Evolutionary conservation across 2,888 invertebrate species (phyloP).

Genomic region (Augochlorella aurata): DNA sequence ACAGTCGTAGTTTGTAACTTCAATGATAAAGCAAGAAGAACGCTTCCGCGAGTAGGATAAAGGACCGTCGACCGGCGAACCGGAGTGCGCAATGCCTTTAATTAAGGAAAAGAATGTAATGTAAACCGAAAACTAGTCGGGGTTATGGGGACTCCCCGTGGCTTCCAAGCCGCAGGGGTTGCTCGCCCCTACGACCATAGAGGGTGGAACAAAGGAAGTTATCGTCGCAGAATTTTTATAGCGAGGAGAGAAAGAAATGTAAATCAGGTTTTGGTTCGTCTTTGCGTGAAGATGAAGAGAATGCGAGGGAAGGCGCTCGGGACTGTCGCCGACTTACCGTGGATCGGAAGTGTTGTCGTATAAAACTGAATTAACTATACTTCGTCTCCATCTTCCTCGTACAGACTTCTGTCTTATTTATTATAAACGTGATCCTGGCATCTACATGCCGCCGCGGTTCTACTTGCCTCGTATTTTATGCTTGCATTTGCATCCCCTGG

Average conservation of each 20-base stretch:
- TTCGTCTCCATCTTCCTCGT: slow-evolving; percentile 21
- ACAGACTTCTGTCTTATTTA: slow-evolving; percentile 44
- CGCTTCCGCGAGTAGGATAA: background rate
- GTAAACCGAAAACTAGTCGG: slow-evolving; percentile 76
- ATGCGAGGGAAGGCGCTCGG: slow-evolving; percentile 43
- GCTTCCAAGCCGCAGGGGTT: slow-evolving; percentile 85
- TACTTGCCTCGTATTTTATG: slow-evolving; percentile 22
- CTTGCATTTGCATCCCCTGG: slow-evolving; percentile 23
- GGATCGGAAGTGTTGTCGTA: slow-evolving; percentile 58
- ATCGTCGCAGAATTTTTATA: slow-evolving; percentile 81
- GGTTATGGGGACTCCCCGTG: slow-evolving; percentile 84
- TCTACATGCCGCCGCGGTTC: slow-evolving; percentile 8
- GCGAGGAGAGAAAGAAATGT: slow-evolving; percentile 79
- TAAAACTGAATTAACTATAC: slow-evolving; percentile 57
- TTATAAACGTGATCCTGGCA: slow-evolving; percentile 43
- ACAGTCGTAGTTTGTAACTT: background rate
- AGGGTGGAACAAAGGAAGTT: slow-evolving; percentile 81
- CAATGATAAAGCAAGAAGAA: background rate
- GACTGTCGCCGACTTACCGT: slow-evolving; percentile 49
- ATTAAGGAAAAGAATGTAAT: slow-evolving; percentile 78
- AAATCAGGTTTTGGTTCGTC: slow-evolving; percentile 74
- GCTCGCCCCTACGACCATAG: slow-evolving; percentile 78
- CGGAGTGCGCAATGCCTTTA: slow-evolving; percentile 65
- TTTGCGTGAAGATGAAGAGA: slow-evolving; percentile 53
- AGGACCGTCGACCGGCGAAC: slow-evolving; percentile 8